Conservation (phyloP, 2,888 invertebrate species). For the Plagodis pulveraria region DNA sequence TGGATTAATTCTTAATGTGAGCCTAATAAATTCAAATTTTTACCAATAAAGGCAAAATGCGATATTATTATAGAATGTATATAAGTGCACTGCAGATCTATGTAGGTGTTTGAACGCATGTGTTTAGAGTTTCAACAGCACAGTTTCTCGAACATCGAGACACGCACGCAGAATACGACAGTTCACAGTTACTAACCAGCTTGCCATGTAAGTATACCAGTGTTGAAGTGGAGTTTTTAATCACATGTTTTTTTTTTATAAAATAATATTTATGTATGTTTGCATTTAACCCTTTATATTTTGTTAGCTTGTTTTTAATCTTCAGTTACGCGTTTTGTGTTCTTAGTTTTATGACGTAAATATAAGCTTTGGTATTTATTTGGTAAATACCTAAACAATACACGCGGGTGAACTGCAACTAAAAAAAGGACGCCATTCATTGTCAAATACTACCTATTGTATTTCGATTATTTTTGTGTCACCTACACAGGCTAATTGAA, state of each 20-base stretch:
- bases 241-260: not conserved
- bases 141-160: slow-evolving; percentile 8
- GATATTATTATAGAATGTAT: too few species aligned
- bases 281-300: slow-evolving; percentile 10
- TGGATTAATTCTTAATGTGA: too few species aligned
- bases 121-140: slow-evolving; percentile 5
- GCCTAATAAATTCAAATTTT: too few species aligned
- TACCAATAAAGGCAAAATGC: too few species aligned
- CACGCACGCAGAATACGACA: slow-evolving; percentile 19
- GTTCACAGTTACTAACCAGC: slow-evolving; percentile 21
- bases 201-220: slow-evolving; percentile 10
- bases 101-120: slow-evolving; percentile 14
- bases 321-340: slow-evolving; percentile 49
- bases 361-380: too few species aligned
- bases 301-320: slow-evolving; percentile 52
- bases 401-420: too few species aligned
- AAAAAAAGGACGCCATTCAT: too few species aligned
- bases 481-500: too few species aligned
- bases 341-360: slow-evolving; percentile 4
- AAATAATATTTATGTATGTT: slow-evolving; percentile 3
- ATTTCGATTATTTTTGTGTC: too few species aligned
- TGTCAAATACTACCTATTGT: too few species aligned
- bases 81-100: not conserved
- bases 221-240: not conserved
- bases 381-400: too few species aligned